phyloP scores from a whole-genome alignment of 1,140 invertebrate genomes.

The Aphelinus certus region DNA sequence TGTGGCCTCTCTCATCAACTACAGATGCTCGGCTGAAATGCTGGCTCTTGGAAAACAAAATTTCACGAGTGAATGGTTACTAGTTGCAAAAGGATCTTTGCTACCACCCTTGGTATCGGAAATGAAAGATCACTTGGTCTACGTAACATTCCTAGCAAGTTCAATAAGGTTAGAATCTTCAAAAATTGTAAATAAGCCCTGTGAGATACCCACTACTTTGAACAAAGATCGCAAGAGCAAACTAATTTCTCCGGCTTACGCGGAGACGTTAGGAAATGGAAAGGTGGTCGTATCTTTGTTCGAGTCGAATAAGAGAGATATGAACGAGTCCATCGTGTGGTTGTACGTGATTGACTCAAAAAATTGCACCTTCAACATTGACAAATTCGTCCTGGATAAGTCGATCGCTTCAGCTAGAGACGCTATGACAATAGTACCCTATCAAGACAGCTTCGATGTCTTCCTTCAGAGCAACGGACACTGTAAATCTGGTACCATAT shows the following conservation, averaged over 20 bases:
- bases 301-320: neutral
- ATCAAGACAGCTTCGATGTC: constrained; percentile 13
- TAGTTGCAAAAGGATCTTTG: neutral
- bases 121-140: neutral
- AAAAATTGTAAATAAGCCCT: constrained; percentile 5
- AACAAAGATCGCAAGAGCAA: neutral
- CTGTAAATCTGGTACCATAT: neutral
- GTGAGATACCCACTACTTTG: neutral
- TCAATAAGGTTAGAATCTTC: constrained; percentile 18
- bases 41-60: constrained; percentile 1
- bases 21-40: neutral
- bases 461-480: constrained; percentile 1
- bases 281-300: constrained; percentile 1
- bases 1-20: neutral
- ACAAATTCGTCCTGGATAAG: neutral
- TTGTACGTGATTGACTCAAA: neutral
- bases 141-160: constrained; percentile 8
- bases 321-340: neutral
- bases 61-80: constrained; percentile 18
- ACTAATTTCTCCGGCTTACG: neutral
- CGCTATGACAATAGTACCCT: neutral
- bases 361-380: neutral
- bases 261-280: constrained; percentile 8
- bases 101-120: neutral
- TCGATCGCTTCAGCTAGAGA: neutral